Percentiles rank a stretch among this genome's conserved stretches.
These are phyloP conservation scores for Acronicta leporina DNA, from an alignment of 2,888 invertebrate species.

Conservation along the genomic window DNA sequence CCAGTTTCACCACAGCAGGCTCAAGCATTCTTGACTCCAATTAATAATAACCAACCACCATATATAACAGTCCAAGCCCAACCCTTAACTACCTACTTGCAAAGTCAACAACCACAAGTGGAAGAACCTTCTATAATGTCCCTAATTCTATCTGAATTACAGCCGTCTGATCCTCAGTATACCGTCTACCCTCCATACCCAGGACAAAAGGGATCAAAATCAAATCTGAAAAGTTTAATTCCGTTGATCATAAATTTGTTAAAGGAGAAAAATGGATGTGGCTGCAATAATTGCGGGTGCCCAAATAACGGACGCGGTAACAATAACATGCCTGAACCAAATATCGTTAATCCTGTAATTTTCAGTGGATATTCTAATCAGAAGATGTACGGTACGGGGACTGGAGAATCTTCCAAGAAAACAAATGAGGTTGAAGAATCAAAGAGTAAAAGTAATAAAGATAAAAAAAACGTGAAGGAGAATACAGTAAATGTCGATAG, in stretches of 20 bases:
- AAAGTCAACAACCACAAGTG: slow-evolving; percentile 40
- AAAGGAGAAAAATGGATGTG: slow-evolving; percentile 71
- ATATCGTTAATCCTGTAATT: slow-evolving; percentile 40
- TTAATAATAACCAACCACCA: slow-evolving; percentile 48
- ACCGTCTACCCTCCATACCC: slow-evolving; percentile 42
- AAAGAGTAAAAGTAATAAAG: slow-evolving; percentile 30
- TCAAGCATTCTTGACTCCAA: slow-evolving; percentile 43
- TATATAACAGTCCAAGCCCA: slow-evolving; percentile 60
- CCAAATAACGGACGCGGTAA: slow-evolving; percentile 30
- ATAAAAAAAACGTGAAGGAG: slow-evolving; percentile 38
- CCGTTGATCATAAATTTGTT: slow-evolving; percentile 78
- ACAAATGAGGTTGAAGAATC: slow-evolving; percentile 14
- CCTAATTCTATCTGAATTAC: slow-evolving; percentile 59
- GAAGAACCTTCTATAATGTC: slow-evolving; percentile 57
- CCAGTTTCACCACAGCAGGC: slow-evolving; percentile 26
- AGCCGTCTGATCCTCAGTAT: slow-evolving; percentile 36
- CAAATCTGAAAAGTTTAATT: slow-evolving; percentile 72
- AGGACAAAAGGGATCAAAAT: slow-evolving; percentile 55
- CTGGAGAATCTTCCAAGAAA: slow-evolving; percentile 6
- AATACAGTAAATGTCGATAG: slow-evolving; percentile 50
- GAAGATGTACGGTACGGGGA: slow-evolving; percentile 57
- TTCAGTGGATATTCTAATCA: slow-evolving; percentile 67
- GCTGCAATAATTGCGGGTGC: slow-evolving; percentile 65
- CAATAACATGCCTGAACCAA: slow-evolving; percentile 43
- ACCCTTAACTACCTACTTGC: slow-evolving; percentile 32